Percentiles rank a stretch among this genome's conserved stretches.
Conservation (phyloP, 2,797 vertebrate species). For the Halcyon leucocephala region DNA sequence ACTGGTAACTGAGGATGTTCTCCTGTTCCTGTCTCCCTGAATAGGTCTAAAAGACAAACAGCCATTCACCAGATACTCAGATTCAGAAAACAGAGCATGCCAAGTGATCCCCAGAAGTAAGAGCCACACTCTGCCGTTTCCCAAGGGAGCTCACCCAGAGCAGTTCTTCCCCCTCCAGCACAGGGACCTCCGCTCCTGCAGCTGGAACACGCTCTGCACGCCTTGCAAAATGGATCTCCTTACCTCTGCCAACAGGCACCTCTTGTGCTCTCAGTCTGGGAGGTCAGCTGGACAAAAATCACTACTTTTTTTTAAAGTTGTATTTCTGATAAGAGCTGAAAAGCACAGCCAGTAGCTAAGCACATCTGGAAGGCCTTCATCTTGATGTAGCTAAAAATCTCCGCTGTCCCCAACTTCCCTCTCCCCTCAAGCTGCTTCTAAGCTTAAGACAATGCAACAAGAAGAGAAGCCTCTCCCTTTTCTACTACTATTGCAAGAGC, state of each 20-base stretch:
- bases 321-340: not conserved
- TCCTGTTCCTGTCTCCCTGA: not conserved
- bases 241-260: not conserved
- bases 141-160: not conserved
- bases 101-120: rapidly evolving
- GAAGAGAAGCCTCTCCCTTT: not conserved
- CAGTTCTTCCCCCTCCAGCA: not conserved
- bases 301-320: not conserved
- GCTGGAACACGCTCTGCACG: rapidly evolving
- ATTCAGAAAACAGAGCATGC: not conserved
- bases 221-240: not conserved
- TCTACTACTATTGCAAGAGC: not conserved
- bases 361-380: not conserved
- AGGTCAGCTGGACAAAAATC: not conserved
- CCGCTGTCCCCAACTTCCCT: not conserved
- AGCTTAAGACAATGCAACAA: not conserved
- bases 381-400: not conserved
- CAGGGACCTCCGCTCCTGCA: not conserved
- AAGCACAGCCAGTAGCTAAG: not conserved
- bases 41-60: not conserved
- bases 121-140: not conserved
- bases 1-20: not conserved
- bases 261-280: not conserved
- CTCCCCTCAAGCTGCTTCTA: not conserved
- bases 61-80: not conserved